Base-by-base conservation (phyloP, 2,888 invertebrate genomes). In the Ormyrus rosae region DNA sequence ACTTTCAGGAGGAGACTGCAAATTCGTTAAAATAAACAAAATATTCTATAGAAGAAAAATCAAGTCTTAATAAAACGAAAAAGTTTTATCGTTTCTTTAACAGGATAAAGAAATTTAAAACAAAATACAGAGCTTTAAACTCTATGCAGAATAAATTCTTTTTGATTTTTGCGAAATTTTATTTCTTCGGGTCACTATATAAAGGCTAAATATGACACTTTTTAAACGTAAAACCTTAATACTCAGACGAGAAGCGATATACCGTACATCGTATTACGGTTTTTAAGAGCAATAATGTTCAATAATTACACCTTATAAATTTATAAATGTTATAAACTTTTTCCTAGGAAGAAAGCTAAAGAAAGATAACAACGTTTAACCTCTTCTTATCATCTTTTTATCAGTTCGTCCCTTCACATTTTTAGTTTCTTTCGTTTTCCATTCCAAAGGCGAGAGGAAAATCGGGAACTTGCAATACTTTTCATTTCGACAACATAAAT, bases 281-380 rank as follows among this genome's bases (percentile, higher is more conserved):
- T 70, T 78, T 75, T 83, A 83, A 85, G 83, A 86, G 85, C 86
- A 87, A 87, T 87, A 84, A 88, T 86, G 86, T 87, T 86, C 84
- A 86, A 85, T 89, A 89, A 89, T 89, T 89, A 89, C 88, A 89
- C 85, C 87, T 89, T 89, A 89, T 86, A 89, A 89, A 89, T 90
- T 89, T 90, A 89, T 89, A 89, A 89, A 89, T 89, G 87, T 89
- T 89, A 88, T 87, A 88, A 88, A 89, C 84, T 85, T 88, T 85
- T 86, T 86, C 84, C 84, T 85, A 86, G 85, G 85, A 86, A 85
- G 84, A 85, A 84, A 83, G 80, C 70, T 72, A 83, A 83, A 84
- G 84, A 83, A 88, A 89, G 86, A 86, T 88, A 89, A 88, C 87
- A 88, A 87, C 86, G 83, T 86, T 85, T 85, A 88, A 86, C 85